Evolutionary conservation across 2,888 invertebrate genomes (phyloP).

Genomic region (Cerastis rubricosa): DNA sequence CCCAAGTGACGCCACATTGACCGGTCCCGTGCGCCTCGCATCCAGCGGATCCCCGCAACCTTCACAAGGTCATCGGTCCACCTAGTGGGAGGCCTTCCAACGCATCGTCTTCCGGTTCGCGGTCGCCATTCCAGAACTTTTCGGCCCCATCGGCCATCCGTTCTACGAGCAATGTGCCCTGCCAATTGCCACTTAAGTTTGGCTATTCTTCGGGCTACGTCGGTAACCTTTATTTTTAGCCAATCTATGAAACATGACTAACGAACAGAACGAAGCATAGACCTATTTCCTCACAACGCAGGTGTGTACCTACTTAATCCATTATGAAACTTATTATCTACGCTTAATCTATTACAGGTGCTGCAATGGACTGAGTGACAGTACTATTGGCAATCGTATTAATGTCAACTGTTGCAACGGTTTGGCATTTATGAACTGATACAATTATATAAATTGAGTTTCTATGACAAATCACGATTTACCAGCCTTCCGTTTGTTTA

Average conservation of each 20-base stretch:
- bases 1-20: no score
- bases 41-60: no score
- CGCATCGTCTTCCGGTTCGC: no score
- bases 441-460: slow-evolving; percentile 59
- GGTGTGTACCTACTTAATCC: slow-evolving; percentile 56
- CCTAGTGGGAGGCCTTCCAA: no score
- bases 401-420: slow-evolving; percentile 63
- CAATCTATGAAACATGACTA: background rate
- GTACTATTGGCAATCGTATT: slow-evolving; percentile 56
- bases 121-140: no score
- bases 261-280: slow-evolving; percentile 18
- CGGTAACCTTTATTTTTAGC: no score
- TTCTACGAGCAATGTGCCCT: no score
- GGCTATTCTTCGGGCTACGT: no score
- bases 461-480: slow-evolving; percentile 67
- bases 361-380: slow-evolving; percentile 57
- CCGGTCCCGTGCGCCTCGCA: no score
- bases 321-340: slow-evolving; percentile 56
- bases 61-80: no score
- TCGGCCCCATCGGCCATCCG: no score
- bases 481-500: slow-evolving; percentile 47
- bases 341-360: slow-evolving; percentile 59
- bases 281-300: slow-evolving; percentile 35
- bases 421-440: slow-evolving; percentile 66
- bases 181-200: no score